Evolutionary conservation across 2,797 vertebrate genomes (phyloP).

Genomic region (Eutrigla gurnardus): DNA sequence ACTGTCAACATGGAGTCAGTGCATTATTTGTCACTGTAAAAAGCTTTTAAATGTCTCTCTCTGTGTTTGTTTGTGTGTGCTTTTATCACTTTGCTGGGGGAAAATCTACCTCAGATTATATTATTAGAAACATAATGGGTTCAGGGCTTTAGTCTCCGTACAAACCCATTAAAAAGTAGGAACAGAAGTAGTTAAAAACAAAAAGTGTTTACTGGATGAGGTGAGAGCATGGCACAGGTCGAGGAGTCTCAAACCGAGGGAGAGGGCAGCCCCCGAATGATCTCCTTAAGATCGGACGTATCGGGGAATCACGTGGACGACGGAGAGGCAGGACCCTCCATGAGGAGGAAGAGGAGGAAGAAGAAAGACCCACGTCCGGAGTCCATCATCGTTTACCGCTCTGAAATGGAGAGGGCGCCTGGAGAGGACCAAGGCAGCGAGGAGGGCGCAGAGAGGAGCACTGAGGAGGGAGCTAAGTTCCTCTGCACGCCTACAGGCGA

Average conservation of each 20-base stretch:
- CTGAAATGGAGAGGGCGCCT: constrained; percentile 88
- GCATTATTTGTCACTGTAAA: constrained; percentile 21
- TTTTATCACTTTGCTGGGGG: constrained; percentile 7
- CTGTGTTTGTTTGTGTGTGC: not conserved
- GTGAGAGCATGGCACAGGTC: constrained; percentile 77
- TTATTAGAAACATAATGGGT: constrained; percentile 21
- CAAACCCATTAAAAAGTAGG: constrained; percentile 4
- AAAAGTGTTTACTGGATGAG: constrained; percentile 13
- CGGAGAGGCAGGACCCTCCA: constrained; percentile 85
- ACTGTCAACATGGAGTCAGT: constrained; percentile 32
- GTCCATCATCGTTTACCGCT: constrained; percentile 96
- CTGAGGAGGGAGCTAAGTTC: constrained; percentile 93
- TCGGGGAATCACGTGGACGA: constrained; percentile 76
- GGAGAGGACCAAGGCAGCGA: constrained; percentile 88
- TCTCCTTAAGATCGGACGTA: constrained; percentile 86
- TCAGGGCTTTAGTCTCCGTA: constrained; percentile 20
- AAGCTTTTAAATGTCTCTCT: constrained; percentile 29
- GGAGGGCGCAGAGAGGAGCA: constrained; percentile 85
- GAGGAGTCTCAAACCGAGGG: constrained; percentile 81
- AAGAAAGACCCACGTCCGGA: constrained; percentile 94
- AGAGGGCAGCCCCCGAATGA: constrained; percentile 85
- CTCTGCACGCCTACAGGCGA: constrained; percentile 88
- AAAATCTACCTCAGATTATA: not conserved
- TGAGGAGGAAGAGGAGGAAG: constrained; percentile 93
- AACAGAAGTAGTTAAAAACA: too few species aligned